Base-by-base conservation (phyloP, 2,888 invertebrate species). In the Teinopalpus imperialis region DNA sequence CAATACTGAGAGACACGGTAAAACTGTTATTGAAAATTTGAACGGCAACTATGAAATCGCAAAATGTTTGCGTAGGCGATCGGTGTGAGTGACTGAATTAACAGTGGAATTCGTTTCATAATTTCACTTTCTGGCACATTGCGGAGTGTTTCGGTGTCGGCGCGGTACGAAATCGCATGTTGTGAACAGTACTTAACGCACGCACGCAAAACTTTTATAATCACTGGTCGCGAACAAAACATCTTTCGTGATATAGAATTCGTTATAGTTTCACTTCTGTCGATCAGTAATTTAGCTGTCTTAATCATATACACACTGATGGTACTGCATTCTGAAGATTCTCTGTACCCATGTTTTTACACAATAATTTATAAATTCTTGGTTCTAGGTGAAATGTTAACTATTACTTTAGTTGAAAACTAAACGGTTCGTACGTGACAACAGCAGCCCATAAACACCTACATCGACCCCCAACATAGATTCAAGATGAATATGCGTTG, bases 261-360 rank as follows among this genome's bases (percentile, higher is more conserved):
- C 65, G 85, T 69, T 73, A 69, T 78, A 82, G 83, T 86, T 87
- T 87, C 86, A 86, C 86, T 85, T 78, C 74, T 75, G 72, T 63
- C 60, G 55, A 56, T 55, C 53, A 49, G 49, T 24, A n/a, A 10
- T 6, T 23, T 23, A 20, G 10, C 0, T 31, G 8, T 30, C 8
- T 30, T 31, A 31, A 32, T 34, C 14, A 10, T 5, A 18, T 8
- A 12, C 29, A 14, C 23, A 24, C 20, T 36, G n/a, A n/a, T n/a
- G n/a, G n/a, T n/a, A n/a, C n/a, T n/a, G n/a, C n/a, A n/a, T n/a
- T n/a, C n/a, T n/a, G n/a, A n/a, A n/a, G n/a, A n/a, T n/a, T n/a
- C n/a, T n/a, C n/a, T n/a, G n/a, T n/a, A n/a, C n/a, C n/a, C n/a
- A n/a, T n/a, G n/a, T n/a, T n/a, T n/a, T n/a, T n/a, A n/a, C n/a